Base-by-base conservation (phyloP, 2,113 vertebrate genomes). In the Plectropomus leopardus region DNA sequence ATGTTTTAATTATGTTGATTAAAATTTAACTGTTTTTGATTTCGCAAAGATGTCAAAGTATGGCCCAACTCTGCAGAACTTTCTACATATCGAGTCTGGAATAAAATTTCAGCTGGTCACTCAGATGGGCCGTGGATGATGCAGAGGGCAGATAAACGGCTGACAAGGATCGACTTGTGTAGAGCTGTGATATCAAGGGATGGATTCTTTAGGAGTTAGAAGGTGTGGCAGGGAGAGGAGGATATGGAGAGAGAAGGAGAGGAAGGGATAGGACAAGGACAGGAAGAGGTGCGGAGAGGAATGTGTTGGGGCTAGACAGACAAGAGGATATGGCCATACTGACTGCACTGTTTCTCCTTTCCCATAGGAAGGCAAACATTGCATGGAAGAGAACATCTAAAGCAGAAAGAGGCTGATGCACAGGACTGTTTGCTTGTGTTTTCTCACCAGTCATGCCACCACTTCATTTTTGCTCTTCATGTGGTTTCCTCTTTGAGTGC, bases 271-370 rank as follows among this genome's bases (percentile, higher is more conserved):
- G 59, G 74, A 48, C 19, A 40, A 15, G 30, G 76, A 88, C 47
- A 88, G 78, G 86, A 92, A 90, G 72, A 87, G 80, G 75, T 68
- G 55, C 53, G n/a, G 47, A 23, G 47, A 76, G 86, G 83, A 84
- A 90, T 88, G 86, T 84, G 63, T 75, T 67, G 23, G 48, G 21
- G 10, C 28, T 6, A 24, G 44, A 80, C 32, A 76, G 73, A 82
- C 47, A 51, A 26, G 24, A 90, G 76, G 80, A 78, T 65, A 66
- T 45, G 55, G 14, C n/a, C 53, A 36, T 30, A 24, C 17, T 11
- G 0, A 69, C 45, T 14, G 30, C 47, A 34, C 15, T 59, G 10
- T n/a, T 13, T 48, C n/a, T 66, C 15, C 44, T 28, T 45, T 50
- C 34, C 44, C 50, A 76, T 28, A 51, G 45, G 58, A 32, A 75